phyloP scores from a whole-genome alignment of 2,888 invertebrate genomes.

The Nineta flava region DNA sequence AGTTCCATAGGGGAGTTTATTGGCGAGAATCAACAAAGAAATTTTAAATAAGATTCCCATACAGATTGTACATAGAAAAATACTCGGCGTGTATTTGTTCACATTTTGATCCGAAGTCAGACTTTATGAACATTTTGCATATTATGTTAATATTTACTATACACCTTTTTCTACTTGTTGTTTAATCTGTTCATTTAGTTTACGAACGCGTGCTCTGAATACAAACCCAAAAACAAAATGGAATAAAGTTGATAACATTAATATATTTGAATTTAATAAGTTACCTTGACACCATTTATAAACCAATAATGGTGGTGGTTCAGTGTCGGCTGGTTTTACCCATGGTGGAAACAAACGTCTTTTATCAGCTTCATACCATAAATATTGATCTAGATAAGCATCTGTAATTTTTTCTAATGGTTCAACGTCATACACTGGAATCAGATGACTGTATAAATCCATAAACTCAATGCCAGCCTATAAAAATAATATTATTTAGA shows the following conservation, averaged over 20 bases:
- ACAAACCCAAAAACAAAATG: no score
- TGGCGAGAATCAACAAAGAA: no score
- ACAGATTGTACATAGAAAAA: no score
- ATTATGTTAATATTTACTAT: no score
- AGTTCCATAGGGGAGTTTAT: no score
- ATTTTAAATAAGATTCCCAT: no score
- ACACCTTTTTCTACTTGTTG: no score
- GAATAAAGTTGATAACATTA: background rate
- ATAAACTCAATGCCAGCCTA: conserved; percentile 96
- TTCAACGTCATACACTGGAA: conserved; percentile 98
- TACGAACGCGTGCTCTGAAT: no score
- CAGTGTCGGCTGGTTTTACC: conserved; percentile 98
- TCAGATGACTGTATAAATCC: conserved; percentile 97
- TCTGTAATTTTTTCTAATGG: conserved; percentile 99
- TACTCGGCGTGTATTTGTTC: no score
- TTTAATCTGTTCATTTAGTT: no score
- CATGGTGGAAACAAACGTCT: conserved; percentile 91
- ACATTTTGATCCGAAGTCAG: no score
- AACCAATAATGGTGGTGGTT: conserved; percentile 80
- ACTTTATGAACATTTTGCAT: no score
- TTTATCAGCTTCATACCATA: conserved; percentile 99
- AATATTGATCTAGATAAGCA: conserved; percentile 96
- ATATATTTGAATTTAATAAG: background rate
- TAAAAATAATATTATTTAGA: conserved; percentile 21
- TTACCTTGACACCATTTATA: conserved; percentile 98